Evolutionary conservation across 2,888 invertebrate species (phyloP).

Genomic region (Cylindroiulus punctatus): DNA sequence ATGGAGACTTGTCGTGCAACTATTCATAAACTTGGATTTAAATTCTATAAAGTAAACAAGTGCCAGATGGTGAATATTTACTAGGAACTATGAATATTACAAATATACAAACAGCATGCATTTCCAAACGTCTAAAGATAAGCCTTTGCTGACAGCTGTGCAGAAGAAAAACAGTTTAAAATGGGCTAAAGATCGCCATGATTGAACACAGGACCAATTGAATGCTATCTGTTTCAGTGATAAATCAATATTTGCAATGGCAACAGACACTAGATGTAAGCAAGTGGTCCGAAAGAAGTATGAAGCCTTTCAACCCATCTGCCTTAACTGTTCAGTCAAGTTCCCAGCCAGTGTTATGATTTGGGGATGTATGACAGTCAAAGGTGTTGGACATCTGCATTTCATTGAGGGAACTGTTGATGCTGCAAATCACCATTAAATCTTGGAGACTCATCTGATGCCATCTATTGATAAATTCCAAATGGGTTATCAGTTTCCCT

Average conservation of each 20-base stretch:
- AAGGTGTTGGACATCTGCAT: conserved; percentile 27
- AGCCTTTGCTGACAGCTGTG: neutral
- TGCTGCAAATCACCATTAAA: conserved; percentile 1
- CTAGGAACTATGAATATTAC: conserved; percentile 4
- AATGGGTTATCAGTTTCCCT: conserved; percentile 1
- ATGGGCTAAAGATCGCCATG: neutral
- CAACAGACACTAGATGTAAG: neutral
- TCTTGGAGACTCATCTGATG: neutral
- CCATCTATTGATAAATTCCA: conserved; percentile 2
- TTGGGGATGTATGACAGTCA: conserved; percentile 29
- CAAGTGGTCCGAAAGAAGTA: neutral
- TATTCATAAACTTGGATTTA: conserved; percentile 41
- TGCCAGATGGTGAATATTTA: neutral
- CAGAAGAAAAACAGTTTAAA: neutral
- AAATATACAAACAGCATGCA: neutral
- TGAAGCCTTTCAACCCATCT: neutral
- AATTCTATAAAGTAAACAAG: neutral
- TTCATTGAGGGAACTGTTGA: neutral
- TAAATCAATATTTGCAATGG: neutral
- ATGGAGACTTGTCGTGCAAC: neutral
- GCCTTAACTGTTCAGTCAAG: neutral
- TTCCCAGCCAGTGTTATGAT: conserved; percentile 25
- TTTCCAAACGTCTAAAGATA: neutral
- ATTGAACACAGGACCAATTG: neutral
- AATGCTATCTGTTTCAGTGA: neutral